Conservation (phyloP, 2,797 vertebrate species). For the Poecilia wingei region DNA sequence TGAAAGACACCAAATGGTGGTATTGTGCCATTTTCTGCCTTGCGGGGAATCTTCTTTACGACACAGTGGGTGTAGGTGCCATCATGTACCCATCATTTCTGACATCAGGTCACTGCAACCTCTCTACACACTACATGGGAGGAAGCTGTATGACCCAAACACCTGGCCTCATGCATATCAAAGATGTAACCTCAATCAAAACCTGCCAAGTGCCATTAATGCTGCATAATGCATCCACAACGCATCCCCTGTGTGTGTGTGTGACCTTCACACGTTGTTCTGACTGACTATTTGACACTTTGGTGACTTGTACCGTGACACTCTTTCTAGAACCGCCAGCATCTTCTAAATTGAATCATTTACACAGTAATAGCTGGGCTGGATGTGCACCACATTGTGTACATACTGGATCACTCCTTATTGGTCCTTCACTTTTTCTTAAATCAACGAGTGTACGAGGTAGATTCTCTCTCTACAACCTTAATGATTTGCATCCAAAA, state of each 20-base stretch:
- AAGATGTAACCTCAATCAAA: slow-evolving; percentile 1
- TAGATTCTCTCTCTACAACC: neutral
- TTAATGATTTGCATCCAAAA: neutral
- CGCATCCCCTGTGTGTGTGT: neutral
- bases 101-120: neutral
- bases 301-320: neutral
- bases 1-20: neutral
- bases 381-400: neutral
- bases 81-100: neutral
- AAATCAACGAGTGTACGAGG: neutral
- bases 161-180: neutral
- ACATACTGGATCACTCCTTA: neutral
- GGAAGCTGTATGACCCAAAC: neutral
- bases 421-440: neutral
- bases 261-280: neutral
- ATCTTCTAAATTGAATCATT: neutral
- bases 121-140: neutral
- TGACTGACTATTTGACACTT: neutral
- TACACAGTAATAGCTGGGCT: neutral
- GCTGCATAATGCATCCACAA: neutral
- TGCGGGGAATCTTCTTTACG: neutral
- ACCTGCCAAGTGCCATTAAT: neutral
- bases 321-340: neutral
- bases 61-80: neutral
- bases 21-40: neutral